Evolutionary conservation across 2,888 invertebrate genomes (phyloP).

Genomic region (Chrysotoxum bicinctum): DNA sequence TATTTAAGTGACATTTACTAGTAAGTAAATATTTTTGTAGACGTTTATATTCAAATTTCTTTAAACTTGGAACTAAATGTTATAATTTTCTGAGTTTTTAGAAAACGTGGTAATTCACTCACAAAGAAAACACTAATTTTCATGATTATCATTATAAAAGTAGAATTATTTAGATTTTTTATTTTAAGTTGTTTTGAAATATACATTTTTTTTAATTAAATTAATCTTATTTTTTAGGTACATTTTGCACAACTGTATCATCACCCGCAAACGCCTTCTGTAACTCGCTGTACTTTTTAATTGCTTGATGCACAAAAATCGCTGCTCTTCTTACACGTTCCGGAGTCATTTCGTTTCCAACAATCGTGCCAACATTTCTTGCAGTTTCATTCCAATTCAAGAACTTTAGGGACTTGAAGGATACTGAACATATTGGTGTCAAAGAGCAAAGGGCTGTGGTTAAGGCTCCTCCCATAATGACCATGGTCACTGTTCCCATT

Average conservation of each 20-base stretch:
- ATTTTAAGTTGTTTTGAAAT: background rate
- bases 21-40: too few species aligned
- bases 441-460: conserved; percentile 83
- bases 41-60: too few species aligned
- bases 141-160: background rate
- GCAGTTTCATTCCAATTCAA: conserved; percentile 77
- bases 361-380: conserved; percentile 77
- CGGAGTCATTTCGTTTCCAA: conserved; percentile 82
- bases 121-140: background rate
- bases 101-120: too few species aligned
- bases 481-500: conserved; percentile 81
- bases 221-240: background rate
- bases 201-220: background rate
- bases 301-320: conserved; percentile 83
- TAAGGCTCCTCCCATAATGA: conserved; percentile 83
- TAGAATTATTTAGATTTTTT: background rate
- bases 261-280: conserved; percentile 75
- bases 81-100: too few species aligned
- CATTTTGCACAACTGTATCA: background rate
- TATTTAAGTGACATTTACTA: too few species aligned
- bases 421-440: conserved; percentile 84
- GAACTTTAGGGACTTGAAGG: conserved; percentile 78
- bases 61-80: too few species aligned
- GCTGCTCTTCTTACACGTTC: conserved; percentile 83
- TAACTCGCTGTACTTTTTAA: conserved; percentile 83